phyloP scores from a whole-genome alignment of 2,797 vertebrate genomes.

The Echiichthys vipera region DNA sequence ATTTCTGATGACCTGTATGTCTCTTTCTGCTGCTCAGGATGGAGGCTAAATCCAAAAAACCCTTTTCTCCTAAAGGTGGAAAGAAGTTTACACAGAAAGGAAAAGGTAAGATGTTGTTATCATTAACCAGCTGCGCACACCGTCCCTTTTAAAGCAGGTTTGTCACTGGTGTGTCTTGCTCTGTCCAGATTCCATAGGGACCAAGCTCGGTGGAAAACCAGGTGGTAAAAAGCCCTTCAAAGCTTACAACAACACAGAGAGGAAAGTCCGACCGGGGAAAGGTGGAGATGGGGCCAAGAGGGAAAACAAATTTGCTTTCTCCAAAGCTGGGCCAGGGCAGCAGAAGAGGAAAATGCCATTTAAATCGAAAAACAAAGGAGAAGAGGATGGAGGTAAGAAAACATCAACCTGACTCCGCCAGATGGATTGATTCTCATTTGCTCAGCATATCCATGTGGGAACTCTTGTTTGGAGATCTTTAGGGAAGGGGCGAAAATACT shows the following conservation, averaged over 20 bases:
- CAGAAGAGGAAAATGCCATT: conserved; percentile 74
- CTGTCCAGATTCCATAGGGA: conserved; percentile 64
- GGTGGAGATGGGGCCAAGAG: conserved; percentile 52
- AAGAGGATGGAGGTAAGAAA: conserved; percentile 61
- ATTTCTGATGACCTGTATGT: not conserved
- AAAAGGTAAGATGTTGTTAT: conserved; percentile 69
- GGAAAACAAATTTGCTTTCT: conserved; percentile 55
- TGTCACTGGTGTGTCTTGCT: not conserved
- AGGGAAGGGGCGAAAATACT: no score
- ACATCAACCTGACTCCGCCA: not conserved
- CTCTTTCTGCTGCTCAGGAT: conserved; percentile 59
- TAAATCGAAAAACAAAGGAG: conserved; percentile 25
- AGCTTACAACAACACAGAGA: conserved; percentile 59
- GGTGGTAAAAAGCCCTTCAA: conserved; percentile 72
- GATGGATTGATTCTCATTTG: no score
- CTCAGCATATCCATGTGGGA: no score
- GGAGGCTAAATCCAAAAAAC: conserved; percentile 80
- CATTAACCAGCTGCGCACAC: not conserved
- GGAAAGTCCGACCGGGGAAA: conserved; percentile 53
- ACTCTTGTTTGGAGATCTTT: no score
- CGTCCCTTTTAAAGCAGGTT: not conserved
- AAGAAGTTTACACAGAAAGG: conserved; percentile 76
- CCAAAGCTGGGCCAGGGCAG: conserved; percentile 53
- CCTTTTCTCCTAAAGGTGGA: conserved; percentile 69
- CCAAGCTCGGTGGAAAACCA: conserved; percentile 71